Evolutionary conservation across 2,797 vertebrate species (phyloP).

Genomic region (Gymnocypris eckloni): DNA sequence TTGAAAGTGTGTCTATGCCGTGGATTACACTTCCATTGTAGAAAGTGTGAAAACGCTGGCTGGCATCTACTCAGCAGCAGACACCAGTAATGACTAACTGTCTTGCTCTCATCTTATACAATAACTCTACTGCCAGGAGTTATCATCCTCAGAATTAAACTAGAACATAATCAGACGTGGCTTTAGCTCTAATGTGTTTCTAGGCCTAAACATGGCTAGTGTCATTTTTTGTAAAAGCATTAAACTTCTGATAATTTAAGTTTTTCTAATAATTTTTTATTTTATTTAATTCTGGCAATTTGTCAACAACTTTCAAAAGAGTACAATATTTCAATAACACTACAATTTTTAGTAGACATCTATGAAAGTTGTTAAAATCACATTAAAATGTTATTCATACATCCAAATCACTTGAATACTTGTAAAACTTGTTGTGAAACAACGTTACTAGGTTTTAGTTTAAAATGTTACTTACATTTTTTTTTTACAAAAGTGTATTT

Average conservation of each 20-base stretch:
- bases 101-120: background rate
- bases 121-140: background rate
- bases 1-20: conserved; percentile 25
- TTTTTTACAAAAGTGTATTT: too few species aligned
- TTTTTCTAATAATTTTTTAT: background rate
- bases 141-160: background rate
- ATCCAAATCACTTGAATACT: background rate
- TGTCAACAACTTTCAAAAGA: background rate
- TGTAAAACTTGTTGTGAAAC: background rate
- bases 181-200: background rate
- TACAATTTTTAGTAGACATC: background rate
- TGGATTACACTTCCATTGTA: conserved; percentile 44
- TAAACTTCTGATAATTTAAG: background rate
- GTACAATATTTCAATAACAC: background rate
- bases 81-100: conserved; percentile 24
- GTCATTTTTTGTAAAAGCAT: background rate
- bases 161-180: background rate
- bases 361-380: background rate
- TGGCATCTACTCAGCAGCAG: background rate
- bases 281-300: background rate
- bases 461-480: background rate
- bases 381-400: background rate
- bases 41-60: conserved; percentile 1
- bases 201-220: background rate
- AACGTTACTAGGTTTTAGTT: too few species aligned